phyloP scores from a whole-genome alignment of 2,797 vertebrate species.

The Girardinus metallicus region DNA sequence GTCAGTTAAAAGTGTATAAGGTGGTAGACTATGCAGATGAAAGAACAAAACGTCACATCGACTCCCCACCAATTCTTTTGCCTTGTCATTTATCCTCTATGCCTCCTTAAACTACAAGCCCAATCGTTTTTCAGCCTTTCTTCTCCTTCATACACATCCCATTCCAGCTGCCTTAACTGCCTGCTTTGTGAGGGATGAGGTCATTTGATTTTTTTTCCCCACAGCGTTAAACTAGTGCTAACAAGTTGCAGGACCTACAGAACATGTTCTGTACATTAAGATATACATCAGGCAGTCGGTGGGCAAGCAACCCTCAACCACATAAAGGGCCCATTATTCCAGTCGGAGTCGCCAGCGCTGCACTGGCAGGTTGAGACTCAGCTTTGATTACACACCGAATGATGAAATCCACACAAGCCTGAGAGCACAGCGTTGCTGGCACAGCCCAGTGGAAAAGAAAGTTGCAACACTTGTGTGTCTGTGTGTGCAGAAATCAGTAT shows the following conservation, averaged over 20 bases:
- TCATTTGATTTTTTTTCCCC: constrained; percentile 74
- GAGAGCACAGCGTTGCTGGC: constrained; percentile 75
- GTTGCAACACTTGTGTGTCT: constrained; percentile 74
- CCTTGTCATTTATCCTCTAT: constrained; percentile 15
- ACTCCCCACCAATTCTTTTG: constrained; percentile 12
- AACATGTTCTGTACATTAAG: constrained; percentile 82
- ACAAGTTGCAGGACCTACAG: constrained; percentile 82
- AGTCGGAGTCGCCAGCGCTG: constrained; percentile 70
- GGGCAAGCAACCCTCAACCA: constrained; percentile 71
- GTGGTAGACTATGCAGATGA: constrained; percentile 16
- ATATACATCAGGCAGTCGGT: constrained; percentile 80
- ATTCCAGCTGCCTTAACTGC: constrained; percentile 67
- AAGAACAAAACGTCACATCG: neutral
- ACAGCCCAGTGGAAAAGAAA: constrained; percentile 81
- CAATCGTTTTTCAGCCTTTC: constrained; percentile 28
- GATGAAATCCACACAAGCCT: constrained; percentile 81
- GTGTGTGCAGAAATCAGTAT: constrained; percentile 42
- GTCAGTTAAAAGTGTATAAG: constrained; percentile 13
- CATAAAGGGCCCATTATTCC: constrained; percentile 82
- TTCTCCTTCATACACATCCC: constrained; percentile 36
- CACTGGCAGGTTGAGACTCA: constrained; percentile 79
- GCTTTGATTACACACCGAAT: constrained; percentile 81
- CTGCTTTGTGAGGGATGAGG: constrained; percentile 79
- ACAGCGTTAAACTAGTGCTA: constrained; percentile 79
- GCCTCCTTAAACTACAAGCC: constrained; percentile 22